Base-by-base conservation (phyloP, 1,140 invertebrate genomes). In the Oedothorax gibbosus region DNA sequence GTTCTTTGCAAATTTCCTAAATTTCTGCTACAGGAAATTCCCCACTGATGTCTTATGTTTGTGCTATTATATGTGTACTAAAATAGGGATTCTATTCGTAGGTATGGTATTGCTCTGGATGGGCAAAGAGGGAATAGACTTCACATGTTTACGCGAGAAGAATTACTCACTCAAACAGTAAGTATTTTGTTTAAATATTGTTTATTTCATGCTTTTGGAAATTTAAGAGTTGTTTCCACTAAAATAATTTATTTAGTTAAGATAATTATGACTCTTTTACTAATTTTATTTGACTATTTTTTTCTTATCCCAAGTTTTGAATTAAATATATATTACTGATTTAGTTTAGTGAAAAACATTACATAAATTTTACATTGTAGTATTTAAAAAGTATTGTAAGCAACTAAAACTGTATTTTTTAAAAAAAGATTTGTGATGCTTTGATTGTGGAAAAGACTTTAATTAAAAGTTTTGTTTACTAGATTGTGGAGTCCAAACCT, bases 121-220 rank as follows among this genome's bases (percentile, higher is more conserved):
- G 96, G 96, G 7, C 96, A 98, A 88, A 91, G 97, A 69, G 95
- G 95, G 14, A 96, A 96, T 88, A 92, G 95, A 79, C 95, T 96
- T 54, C 95, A 97, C 88, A 97, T 98, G 86, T 93, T 96, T 89
- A 95, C 95, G 0, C 92, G 94, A 88, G 96, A 98, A 89, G 96
- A 98, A 90, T 94, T 97, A 15, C 91, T 98, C 9, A 93, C 94
- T 88, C 95, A 97, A 91, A 94, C 95, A 87, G 96, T 98, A 92
- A 94, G 94, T 93, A 2, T 21, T 65, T 12, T 20, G 53, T 7
- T 14, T 73, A 86, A 66, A 64, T n/a, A n/a, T n/a, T n/a, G n/a
- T 98, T 60, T 65, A 7, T 20, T 20, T 14, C 12, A 65, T 65
- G 11, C 21, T 15, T 15, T 9, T 65, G 21, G 21, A 60, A 15